These are phyloP conservation scores for Agrilus planipennis DNA, from an alignment of 1,140 invertebrate genomes.

Conservation along the genomic window DNA sequence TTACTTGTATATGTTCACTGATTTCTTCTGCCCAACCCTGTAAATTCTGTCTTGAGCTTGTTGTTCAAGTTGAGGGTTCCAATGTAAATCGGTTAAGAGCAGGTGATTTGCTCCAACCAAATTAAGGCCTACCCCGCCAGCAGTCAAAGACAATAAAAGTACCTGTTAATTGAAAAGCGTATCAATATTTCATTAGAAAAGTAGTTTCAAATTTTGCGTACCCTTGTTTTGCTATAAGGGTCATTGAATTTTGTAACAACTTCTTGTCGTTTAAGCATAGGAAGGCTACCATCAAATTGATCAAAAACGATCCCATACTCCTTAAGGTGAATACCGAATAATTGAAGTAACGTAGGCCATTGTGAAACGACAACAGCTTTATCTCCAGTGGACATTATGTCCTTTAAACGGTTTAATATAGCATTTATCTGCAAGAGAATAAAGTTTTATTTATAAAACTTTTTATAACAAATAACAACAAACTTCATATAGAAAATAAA, in stretches of 20 bases:
- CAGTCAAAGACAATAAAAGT: constrained; percentile 72
- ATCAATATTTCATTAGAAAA: constrained; percentile 1
- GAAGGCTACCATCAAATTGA: constrained; percentile 55
- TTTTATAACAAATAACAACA: too few species aligned
- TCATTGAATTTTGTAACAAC: constrained; percentile 65
- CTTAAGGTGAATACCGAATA: constrained; percentile 51
- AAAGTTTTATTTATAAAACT: too few species aligned
- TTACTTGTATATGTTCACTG: constrained; percentile 75
- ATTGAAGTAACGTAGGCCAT: constrained; percentile 64
- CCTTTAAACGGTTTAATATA: constrained; percentile 45
- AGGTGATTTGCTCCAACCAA: constrained; percentile 83
- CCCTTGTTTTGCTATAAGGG: constrained; percentile 25
- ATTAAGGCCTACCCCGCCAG: constrained; percentile 87
- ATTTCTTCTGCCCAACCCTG: constrained; percentile 72
- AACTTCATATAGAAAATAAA: too few species aligned
- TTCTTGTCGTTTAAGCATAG: constrained; percentile 45
- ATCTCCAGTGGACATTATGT: constrained; percentile 43
- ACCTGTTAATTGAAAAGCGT: constrained; percentile 42
- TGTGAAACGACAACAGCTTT: constrained; percentile 81
- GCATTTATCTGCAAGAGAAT: constrained; percentile 39
- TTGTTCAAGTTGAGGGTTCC: constrained; percentile 88
- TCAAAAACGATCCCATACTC: constrained; percentile 38
- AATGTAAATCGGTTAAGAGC: constrained; percentile 81
- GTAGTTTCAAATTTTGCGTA: neutral
- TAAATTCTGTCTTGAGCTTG: constrained; percentile 90